These are phyloP conservation scores for Ploceus nigricollis DNA, from an alignment of 2,113 vertebrate genomes.

Conservation along the genomic window DNA sequence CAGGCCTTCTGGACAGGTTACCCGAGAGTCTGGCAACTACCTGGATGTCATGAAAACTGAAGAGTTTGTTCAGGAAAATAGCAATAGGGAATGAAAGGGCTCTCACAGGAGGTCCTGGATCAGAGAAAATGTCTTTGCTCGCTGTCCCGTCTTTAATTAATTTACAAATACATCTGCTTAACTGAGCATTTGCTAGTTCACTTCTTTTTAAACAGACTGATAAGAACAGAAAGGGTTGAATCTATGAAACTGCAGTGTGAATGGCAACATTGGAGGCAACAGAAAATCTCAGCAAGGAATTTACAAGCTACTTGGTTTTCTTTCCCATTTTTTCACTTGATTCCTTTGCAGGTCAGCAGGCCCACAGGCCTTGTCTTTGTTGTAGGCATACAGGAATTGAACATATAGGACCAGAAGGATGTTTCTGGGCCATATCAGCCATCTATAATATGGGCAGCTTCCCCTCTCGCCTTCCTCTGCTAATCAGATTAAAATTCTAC, in stretches of 20 bases:
- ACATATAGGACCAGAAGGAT: accelerated
- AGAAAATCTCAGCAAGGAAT: not conserved
- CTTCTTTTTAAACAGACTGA: not conserved
- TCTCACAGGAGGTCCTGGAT: not conserved
- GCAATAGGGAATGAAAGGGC: not conserved
- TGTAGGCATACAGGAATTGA: not conserved
- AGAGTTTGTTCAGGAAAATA: not conserved
- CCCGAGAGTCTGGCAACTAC: not conserved
- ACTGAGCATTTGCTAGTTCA: not conserved
- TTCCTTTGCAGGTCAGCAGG: not conserved
- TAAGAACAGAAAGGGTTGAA: not conserved
- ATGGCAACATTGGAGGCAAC: not conserved
- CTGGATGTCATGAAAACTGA: not conserved
- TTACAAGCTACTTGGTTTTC: not conserved
- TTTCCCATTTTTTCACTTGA: not conserved
- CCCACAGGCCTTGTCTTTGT: not conserved
- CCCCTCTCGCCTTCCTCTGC: not conserved
- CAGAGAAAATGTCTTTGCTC: not conserved
- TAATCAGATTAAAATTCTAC: not conserved
- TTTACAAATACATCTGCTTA: not conserved
- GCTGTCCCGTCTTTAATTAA: not conserved
- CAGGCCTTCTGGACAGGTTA: not conserved
- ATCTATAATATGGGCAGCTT: not conserved
- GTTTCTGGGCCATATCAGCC: not conserved
- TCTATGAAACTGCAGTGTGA: not conserved